phyloP scores from a whole-genome alignment of 2,113 vertebrate species.

The Turnix velox region DNA sequence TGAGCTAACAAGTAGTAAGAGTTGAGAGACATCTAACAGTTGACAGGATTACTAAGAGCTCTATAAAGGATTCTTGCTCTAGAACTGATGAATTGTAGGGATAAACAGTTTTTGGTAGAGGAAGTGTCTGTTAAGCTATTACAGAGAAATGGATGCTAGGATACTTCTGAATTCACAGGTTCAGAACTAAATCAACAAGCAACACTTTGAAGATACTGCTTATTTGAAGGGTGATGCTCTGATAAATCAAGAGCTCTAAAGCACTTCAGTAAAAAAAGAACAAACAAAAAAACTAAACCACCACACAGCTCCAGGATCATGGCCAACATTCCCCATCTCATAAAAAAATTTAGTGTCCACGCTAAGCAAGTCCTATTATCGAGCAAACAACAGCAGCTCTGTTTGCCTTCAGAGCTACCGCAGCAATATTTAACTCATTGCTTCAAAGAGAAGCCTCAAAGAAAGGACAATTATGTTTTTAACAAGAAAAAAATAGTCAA shows the following conservation, averaged over 20 bases:
- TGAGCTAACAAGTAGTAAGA: background rate
- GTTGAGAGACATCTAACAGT: background rate
- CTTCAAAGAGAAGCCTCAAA: background rate
- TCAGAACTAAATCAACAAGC: accelerated
- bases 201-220: background rate
- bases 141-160: background rate
- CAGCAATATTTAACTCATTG: constrained; percentile 31
- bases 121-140: background rate
- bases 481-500: background rate
- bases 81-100: background rate
- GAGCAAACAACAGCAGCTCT: constrained; percentile 67
- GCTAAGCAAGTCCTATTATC: constrained; percentile 66
- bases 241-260: background rate
- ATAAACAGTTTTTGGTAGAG: background rate
- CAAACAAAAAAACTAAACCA: background rate
- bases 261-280: background rate
- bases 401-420: constrained; percentile 53
- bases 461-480: background rate
- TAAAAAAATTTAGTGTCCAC: constrained; percentile 63
- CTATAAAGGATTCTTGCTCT: background rate
- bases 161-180: background rate
- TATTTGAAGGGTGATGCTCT: background rate
- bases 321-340: constrained; percentile 63
- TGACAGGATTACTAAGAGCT: background rate
- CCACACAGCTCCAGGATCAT: constrained; percentile 34